Evolutionary conservation across 2,113 vertebrate species (phyloP), one percentile per base, ranked within the genome.

Genomic region (Andinoacara biseriatus): DNA sequence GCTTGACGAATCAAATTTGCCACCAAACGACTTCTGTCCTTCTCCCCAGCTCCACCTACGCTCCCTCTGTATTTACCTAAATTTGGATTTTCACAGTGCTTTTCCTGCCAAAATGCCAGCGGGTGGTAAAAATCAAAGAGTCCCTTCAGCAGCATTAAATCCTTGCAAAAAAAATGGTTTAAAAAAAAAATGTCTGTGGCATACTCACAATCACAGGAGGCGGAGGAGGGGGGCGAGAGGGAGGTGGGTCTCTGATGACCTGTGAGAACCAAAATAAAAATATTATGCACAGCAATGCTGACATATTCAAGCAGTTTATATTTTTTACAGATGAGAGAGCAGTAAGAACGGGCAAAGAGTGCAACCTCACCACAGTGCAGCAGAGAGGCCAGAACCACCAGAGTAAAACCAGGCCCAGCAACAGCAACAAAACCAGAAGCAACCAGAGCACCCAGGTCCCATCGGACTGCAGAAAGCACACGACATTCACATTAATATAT

Each of bases 371-470:
- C 97, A 99, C 96, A 90, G 97, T 99, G 95, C 98, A 99, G 95
- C 97, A 99, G 78, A 99, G 97, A 33, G 98, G 98, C 98, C 98
- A 99, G 93, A 99, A 98, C 98, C 98, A 99, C 98, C 98, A 99
- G 75, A 99, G 86, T 57, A 98, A 90, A 74, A 56, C 95, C 0
- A 98, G 93, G 3, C 77, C 96, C 88, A 94, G 35, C 2, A 98
- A 88, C 15, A 98, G 89, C n/a, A 99, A 26, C 54, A 99, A 94
- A 84, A 96, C 95, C 31, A 99, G 89, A 40, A 99, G 90, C n/a
- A 96, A 87, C 80, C 98, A 96, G 20, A 97, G 22, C 2, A 97
- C 97, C 86, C 94, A 95, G 2, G 88, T 84, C 2, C 97, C 98
- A 22, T 91, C 96, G 13, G 97, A 96, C 98, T 99, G 88, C 7